phyloP scores from a whole-genome alignment of 2,113 vertebrate genomes.

The Ailuropoda melanoleuca region DNA sequence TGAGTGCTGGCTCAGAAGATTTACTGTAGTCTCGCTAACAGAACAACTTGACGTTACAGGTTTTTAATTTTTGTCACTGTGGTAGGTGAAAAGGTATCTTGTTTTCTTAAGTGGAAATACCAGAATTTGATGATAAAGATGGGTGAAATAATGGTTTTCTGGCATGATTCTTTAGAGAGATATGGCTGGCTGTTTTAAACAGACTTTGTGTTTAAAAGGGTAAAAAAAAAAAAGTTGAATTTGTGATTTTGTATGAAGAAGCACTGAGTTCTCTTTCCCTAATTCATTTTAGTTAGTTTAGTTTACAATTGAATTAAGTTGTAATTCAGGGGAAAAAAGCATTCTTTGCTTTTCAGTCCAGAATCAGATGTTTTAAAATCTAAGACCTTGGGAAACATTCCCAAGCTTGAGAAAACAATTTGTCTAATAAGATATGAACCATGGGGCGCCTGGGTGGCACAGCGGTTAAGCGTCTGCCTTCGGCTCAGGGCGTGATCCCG shows the following conservation, averaged over 20 bases:
- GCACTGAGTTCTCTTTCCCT: neutral
- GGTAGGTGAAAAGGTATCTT: neutral
- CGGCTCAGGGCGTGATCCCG: too few relatives aligned
- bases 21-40: neutral
- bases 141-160: neutral
- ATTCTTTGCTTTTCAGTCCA: neutral
- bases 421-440: neutral
- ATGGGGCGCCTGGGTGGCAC: too few relatives aligned
- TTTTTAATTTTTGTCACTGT: neutral
- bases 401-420: neutral
- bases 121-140: slow-evolving; percentile 19
- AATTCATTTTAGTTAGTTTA: neutral
- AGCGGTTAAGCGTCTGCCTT: too few relatives aligned
- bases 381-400: neutral
- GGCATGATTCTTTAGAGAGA: neutral
- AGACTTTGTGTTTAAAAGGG: neutral
- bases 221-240: neutral
- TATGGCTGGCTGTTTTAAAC: neutral
- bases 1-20: neutral
- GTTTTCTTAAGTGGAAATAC: neutral
- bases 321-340: neutral
- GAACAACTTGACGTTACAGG: neutral
- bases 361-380: slow-evolving; percentile 24
- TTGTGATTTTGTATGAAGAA: slow-evolving; percentile 31
- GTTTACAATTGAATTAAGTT: neutral